Evolutionary conservation across 1,140 invertebrate species (phyloP).

Genomic region (Cherax quadricarinatus): DNA sequence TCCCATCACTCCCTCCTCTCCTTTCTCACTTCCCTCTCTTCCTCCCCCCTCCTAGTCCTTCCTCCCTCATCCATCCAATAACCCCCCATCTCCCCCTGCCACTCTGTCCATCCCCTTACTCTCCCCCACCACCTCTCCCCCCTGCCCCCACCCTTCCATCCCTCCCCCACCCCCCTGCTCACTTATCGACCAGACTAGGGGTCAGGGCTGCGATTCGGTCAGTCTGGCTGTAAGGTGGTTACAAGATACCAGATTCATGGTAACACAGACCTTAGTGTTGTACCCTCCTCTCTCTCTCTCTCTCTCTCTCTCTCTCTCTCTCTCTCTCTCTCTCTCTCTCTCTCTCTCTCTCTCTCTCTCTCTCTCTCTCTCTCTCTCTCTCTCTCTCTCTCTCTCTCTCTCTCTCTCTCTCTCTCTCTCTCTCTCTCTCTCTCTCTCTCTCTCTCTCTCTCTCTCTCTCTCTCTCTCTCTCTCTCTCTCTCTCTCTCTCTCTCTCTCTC

Average conservation of each 20-base stretch:
- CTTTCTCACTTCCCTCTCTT: no score
- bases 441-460: background rate
- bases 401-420: background rate
- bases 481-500: background rate
- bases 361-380: no score
- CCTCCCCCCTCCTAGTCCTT: background rate
- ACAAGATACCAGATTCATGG: background rate
- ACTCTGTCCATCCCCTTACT: background rate
- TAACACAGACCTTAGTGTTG: no score
- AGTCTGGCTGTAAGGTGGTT: background rate
- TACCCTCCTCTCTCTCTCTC: background rate
- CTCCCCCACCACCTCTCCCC: background rate
- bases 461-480: background rate
- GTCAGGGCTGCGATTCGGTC: background rate
- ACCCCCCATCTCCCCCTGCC: background rate
- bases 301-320: background rate
- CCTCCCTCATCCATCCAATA: background rate
- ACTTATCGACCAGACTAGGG: background rate
- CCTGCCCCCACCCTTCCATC: constrained; percentile 9
- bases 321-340: background rate
- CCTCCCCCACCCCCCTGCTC: background rate
- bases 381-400: background rate
- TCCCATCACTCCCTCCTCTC: no score
- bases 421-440: background rate
- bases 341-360: background rate